Evolutionary conservation across 2,113 vertebrate genomes (phyloP), one percentile per base, ranked within the genome.

Genomic region (Lagenorhynchus albirostris): DNA sequence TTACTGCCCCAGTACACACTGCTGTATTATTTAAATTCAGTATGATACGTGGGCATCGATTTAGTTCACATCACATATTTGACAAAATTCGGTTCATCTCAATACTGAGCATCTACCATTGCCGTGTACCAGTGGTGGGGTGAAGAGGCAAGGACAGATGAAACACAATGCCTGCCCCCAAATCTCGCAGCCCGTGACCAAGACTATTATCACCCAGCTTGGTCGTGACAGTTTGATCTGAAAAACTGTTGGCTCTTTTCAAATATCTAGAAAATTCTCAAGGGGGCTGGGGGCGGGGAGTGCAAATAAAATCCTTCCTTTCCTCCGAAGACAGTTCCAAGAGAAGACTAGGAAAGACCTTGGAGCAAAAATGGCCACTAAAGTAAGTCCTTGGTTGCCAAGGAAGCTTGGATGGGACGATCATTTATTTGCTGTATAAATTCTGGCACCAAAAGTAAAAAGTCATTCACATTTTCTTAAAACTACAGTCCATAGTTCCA

Each of bases 241-340:
- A 88, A 62, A 53, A 83, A 55, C 50, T 31, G 1, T 44, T 13
- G 47, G 23, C 26, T 86, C 50, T 68, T 88, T 70, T 41, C 26
- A 77, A 77, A 95, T 65, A 21, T 11, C 84, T 81, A 76, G 63
- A 77, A 50, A 70, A 76, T n/a, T 50, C 74, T 93, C 20, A 80
- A 44, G 13, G 12, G 53, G 31, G 31, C 53, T 53, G 31, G 3
- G 25, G 53, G 12, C 14, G 74, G 1, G 23, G 6, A 79, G 20
- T n/a, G 50, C 73, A 65, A 67, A 41, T 20, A 33, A 74, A 47
- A 73, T 11, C 36, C 12, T 12, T 1, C 25, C 13, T 55, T 44
- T 20, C 6, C n/a, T 74, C 65, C 47, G 65, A 74, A 70, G 6
- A 12, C 10, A 41, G 33, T 70, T 68, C 41, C n/a, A 62, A 62